Evolutionary conservation across 2,888 invertebrate species (phyloP).

Genomic region (Agrotis segetum): DNA sequence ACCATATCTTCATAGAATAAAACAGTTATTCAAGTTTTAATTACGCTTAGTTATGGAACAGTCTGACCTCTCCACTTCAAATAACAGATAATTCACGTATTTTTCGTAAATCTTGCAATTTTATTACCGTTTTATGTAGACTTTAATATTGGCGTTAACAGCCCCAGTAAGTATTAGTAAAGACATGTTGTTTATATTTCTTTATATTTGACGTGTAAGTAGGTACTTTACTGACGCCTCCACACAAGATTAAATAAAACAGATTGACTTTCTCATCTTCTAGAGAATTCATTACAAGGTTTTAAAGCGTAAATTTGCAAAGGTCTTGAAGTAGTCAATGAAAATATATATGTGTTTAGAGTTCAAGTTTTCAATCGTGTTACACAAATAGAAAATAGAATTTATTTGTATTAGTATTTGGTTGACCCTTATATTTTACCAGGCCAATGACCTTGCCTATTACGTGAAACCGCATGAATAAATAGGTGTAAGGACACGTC

Average conservation of each 20-base stretch:
- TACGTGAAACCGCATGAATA: slow-evolving; percentile 30
- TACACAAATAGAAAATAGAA: not conserved
- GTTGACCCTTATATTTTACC: slow-evolving; percentile 8
- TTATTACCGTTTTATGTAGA: slow-evolving; percentile 1
- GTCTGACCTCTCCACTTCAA: not conserved
- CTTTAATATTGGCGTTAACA: not conserved
- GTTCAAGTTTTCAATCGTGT: slow-evolving; percentile 3
- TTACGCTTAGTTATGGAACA: slow-evolving; percentile 16
- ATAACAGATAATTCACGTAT: not conserved
- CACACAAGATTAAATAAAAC: slow-evolving; percentile 1
- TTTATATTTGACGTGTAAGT: not conserved
- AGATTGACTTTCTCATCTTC: slow-evolving; percentile 3
- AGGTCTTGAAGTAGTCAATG: slow-evolving; percentile 20
- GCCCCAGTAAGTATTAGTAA: not conserved
- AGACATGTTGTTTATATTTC: not conserved
- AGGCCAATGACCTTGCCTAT: slow-evolving; percentile 28
- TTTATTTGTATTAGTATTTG: slow-evolving; percentile 2
- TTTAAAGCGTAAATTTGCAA: slow-evolving; percentile 14
- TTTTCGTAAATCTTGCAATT: not conserved
- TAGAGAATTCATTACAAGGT: not conserved
- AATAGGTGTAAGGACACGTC: slow-evolving; percentile 36
- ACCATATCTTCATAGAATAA: slow-evolving; percentile 28
- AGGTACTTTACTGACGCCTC: slow-evolving; percentile 8
- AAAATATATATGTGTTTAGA: slow-evolving; percentile 10
- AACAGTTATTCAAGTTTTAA: slow-evolving; percentile 19